These are phyloP conservation scores for Sphaeramia orbicularis DNA, from an alignment of 2,797 vertebrate species.

Conservation along the genomic window DNA sequence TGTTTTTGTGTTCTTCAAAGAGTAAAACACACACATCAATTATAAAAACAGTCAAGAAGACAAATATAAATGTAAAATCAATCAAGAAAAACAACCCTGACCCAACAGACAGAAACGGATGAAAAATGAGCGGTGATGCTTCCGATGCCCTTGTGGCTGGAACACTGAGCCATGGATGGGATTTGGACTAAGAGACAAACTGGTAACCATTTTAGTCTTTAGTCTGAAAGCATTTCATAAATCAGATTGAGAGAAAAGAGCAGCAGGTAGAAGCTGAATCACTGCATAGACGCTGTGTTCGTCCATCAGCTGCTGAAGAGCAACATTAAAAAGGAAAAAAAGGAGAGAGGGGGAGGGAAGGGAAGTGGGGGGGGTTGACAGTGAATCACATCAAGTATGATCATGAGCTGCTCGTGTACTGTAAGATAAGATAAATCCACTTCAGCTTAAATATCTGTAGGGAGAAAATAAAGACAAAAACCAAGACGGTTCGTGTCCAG, in stretches of 20 bases:
- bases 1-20: too few relatives aligned
- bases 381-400: constrained; percentile 19
- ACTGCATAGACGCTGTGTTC: constrained; percentile 1
- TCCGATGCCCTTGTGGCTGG: not conserved
- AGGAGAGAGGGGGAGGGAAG: not conserved
- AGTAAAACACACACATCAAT: too few relatives aligned
- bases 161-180: not conserved
- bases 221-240: constrained; percentile 18
- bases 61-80: too few relatives aligned
- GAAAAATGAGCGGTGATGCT: not conserved
- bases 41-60: too few relatives aligned
- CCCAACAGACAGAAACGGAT: too few relatives aligned
- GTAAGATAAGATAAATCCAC: not conserved
- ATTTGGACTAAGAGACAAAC: not conserved
- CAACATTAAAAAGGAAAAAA: constrained; percentile 1
- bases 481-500: constrained; percentile 28
- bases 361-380: not conserved
- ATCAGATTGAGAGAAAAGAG: constrained; percentile 9
- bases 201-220: not conserved
- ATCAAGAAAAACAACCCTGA: too few relatives aligned
- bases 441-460: not conserved
- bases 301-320: constrained; percentile 6
- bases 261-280: constrained; percentile 19
- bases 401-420: constrained; percentile 1
- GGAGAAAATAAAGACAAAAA: not conserved